These are phyloP conservation scores for Ictalurus furcatus DNA, from an alignment of 2,113 vertebrate species.

Conservation along the genomic window DNA sequence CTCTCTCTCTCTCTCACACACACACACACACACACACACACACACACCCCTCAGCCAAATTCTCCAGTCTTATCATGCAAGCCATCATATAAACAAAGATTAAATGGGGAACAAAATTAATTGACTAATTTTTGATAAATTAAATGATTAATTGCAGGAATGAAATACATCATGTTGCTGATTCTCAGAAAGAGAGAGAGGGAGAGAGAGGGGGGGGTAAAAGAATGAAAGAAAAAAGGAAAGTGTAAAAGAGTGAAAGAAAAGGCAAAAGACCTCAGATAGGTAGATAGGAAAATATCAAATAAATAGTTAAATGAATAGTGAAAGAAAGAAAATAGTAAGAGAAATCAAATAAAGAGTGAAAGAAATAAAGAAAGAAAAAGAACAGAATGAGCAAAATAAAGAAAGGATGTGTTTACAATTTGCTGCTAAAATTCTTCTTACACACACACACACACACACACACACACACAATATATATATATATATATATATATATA, in stretches of 20 bases:
- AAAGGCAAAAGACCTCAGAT: neutral
- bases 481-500: too few species aligned
- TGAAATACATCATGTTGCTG: neutral
- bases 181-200: neutral
- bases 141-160: neutral
- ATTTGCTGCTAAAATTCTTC: too few species aligned
- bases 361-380: too few species aligned
- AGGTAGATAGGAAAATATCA: neutral
- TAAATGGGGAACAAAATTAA: neutral
- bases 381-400: too few species aligned
- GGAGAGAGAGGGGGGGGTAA: too few species aligned
- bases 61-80: neutral
- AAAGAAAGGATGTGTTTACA: too few species aligned
- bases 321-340: too few species aligned
- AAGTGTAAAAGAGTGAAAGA: neutral
- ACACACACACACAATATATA: too few species aligned
- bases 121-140: too few species aligned
- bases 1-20: neutral
- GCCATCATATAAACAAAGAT: neutral
- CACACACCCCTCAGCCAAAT: neutral
- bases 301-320: too few species aligned
- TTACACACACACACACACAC: too few species aligned
- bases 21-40: neutral
- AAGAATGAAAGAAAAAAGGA: neutral
- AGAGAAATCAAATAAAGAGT: too few species aligned